phyloP scores from a whole-genome alignment of 2,888 invertebrate species.

The Drosophila prostipennis region DNA sequence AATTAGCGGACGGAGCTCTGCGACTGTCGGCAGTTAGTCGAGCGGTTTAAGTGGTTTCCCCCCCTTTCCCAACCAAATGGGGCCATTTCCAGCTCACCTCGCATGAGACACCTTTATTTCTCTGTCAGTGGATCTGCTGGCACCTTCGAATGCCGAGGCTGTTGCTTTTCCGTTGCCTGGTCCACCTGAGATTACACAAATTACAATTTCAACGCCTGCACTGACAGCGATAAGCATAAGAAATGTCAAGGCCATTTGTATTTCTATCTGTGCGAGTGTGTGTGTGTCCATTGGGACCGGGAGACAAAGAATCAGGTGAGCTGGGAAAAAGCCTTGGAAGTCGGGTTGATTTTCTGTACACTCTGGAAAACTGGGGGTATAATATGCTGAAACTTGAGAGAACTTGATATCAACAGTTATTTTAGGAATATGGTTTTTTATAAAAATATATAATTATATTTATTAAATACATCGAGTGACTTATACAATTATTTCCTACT shows the following conservation, averaged over 20 bases:
- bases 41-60: constrained; percentile 54
- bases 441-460: too few species aligned
- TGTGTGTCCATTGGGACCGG: constrained; percentile 12
- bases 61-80: constrained; percentile 24
- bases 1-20: constrained; percentile 58
- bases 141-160: constrained; percentile 7
- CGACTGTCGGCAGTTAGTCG: constrained; percentile 41
- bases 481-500: too few species aligned
- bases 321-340: constrained; percentile 7
- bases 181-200: constrained; percentile 73
- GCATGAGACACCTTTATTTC: constrained; percentile 37
- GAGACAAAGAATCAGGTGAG: constrained; percentile 18
- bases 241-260: constrained; percentile 78
- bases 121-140: constrained; percentile 16
- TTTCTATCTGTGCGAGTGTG: constrained; percentile 29
- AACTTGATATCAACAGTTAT: too few species aligned
- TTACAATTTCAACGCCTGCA: constrained; percentile 78
- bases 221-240: constrained; percentile 74
- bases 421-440: too few species aligned
- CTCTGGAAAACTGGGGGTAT: neutral
- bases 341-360: constrained; percentile 18
- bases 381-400: too few species aligned
- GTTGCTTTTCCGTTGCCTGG: constrained; percentile 44
- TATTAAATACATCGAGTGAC: too few species aligned
- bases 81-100: constrained; percentile 32